A percentile compares a stretch with the other conserved stretches of the same genome.
These are phyloP conservation scores for Apostichopus parvimensis DNA, from an alignment of 35 echinoderm and acorn worm species.

Conservation along the genomic window DNA sequence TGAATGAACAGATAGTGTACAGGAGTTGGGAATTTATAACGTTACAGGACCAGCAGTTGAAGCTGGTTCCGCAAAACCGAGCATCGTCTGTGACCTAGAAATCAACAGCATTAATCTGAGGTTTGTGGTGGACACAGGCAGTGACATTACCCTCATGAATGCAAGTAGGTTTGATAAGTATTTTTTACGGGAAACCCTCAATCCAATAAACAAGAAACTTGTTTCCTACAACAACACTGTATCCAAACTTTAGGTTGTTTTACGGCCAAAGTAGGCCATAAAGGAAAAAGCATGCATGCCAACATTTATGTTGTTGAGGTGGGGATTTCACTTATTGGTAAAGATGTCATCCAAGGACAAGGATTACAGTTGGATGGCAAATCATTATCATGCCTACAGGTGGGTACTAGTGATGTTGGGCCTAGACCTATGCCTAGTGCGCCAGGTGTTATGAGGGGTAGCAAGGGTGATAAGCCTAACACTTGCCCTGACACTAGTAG, in stretches of 20 bases:
- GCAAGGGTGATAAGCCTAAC: too few relatives aligned
- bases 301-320: conserved; percentile 30
- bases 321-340: too few relatives aligned
- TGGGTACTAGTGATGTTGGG: too few relatives aligned
- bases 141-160: conserved; percentile 50
- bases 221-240: conserved; percentile 3
- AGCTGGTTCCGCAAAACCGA: background rate
- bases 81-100: conserved; percentile 42
- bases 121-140: conserved; percentile 65
- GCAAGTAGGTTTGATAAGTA: conserved; percentile 48
- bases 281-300: background rate
- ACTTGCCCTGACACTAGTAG: too few relatives aligned
- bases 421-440: too few relatives aligned
- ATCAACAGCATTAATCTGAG: conserved; percentile 7
- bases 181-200: conserved; percentile 47
- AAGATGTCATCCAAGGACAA: too few relatives aligned
- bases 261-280: background rate
- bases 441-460: too few relatives aligned
- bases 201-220: background rate
- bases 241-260: conserved; percentile 46
- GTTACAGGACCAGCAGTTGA: background rate
- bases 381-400: too few relatives aligned
- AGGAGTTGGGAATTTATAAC: background rate
- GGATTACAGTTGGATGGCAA: too few relatives aligned
- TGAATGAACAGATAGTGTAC: background rate